Conservation (phyloP, 1,140 invertebrate species). For the Mylabris phalerata region DNA sequence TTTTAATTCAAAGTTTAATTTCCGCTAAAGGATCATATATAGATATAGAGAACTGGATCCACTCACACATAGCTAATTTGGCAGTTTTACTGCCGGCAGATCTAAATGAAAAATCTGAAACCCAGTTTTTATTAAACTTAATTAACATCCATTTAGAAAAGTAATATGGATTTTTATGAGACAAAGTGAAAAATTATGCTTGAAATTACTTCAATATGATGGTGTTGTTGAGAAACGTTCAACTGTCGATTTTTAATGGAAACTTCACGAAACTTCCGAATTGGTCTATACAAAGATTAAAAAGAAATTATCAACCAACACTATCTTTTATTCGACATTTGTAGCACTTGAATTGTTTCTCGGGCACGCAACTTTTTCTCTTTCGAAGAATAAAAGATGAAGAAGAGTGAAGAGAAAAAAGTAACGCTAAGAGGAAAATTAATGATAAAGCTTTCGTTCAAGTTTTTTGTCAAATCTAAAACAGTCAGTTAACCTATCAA, state of each 20-base stretch:
- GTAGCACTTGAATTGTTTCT: too few species aligned
- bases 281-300: background rate
- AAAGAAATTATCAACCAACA: too few species aligned
- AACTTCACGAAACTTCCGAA: background rate
- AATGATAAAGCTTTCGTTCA: too few species aligned
- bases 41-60: slow-evolving; percentile 7
- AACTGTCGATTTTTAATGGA: background rate
- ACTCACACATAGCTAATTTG: slow-evolving; percentile 21
- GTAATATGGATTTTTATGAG: slow-evolving; percentile 18
- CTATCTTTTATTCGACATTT: too few species aligned
- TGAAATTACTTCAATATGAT: background rate
- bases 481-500: too few species aligned
- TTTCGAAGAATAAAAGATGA: too few species aligned
- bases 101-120: slow-evolving; percentile 26
- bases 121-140: slow-evolving; percentile 24
- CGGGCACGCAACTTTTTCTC: too few species aligned
- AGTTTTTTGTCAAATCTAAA: too few species aligned
- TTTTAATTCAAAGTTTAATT: slow-evolving; percentile 30
- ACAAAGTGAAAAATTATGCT: slow-evolving; percentile 7
- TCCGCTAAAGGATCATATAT: slow-evolving; percentile 9
- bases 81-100: slow-evolving; percentile 14
- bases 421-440: too few species aligned
- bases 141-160: slow-evolving; percentile 22
- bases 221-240: background rate
- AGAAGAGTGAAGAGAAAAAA: too few species aligned